Percentiles rank a stretch among this genome's conserved stretches.
phyloP scores from a whole-genome alignment of 2,888 invertebrate species.

The Troides helena region DNA sequence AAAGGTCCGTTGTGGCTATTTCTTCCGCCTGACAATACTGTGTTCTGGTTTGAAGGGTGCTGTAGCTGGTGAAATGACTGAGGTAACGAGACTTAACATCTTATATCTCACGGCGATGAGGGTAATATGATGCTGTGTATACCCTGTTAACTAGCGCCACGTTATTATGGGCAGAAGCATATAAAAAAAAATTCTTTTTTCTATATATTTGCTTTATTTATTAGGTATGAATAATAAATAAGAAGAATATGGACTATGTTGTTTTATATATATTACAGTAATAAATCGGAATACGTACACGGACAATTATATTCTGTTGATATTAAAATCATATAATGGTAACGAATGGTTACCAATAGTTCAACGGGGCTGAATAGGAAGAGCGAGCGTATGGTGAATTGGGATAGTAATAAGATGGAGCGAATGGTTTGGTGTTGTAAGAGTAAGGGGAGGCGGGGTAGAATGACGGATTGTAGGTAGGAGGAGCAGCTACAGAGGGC shows the following conservation, averaged over 20 bases:
- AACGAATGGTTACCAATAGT: background rate
- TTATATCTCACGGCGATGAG: no score
- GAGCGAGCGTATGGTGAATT: constrained; percentile 6
- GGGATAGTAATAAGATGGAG: constrained; percentile 15
- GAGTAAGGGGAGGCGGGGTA: constrained; percentile 3
- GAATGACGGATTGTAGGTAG: background rate
- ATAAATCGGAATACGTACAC: background rate
- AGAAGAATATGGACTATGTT: background rate
- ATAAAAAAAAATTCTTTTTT: no score
- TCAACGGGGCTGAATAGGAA: constrained; percentile 13
- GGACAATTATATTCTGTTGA: background rate
- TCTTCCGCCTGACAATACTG: no score
- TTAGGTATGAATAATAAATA: background rate
- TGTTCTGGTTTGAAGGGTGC: no score
- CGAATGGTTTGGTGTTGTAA: constrained; percentile 6
- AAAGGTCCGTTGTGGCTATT: no score
- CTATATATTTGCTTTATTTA: no score
- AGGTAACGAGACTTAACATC: no score
- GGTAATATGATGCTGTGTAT: no score
- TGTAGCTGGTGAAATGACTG: no score
- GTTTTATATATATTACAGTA: background rate
- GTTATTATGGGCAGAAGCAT: no score
- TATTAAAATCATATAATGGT: background rate
- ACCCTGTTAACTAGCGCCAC: no score
- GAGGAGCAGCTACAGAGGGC: constrained; percentile 31